These are phyloP conservation scores for Diceros bicornis DNA, from an alignment of 2,797 vertebrate species.

Conservation along the genomic window DNA sequence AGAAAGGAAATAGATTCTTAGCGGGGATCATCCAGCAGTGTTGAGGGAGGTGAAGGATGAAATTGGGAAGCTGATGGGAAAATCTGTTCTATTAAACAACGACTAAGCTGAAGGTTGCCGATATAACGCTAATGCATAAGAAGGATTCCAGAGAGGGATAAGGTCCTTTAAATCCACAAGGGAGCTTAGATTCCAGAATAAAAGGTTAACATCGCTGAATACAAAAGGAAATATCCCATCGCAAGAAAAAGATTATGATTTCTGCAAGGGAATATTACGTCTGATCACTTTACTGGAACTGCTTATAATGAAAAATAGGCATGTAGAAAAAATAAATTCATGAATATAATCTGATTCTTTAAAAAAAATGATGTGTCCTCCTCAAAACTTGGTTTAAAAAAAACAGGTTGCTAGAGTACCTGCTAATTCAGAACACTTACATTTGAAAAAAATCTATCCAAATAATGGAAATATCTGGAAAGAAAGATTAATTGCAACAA, in stretches of 20 bases:
- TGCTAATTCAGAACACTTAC: not conserved
- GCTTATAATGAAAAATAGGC: not conserved
- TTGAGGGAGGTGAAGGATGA: not conserved
- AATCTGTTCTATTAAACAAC: not conserved
- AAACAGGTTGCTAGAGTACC: not conserved
- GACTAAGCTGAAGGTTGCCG: not conserved
- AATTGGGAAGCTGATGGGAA: not conserved
- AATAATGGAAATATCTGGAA: not conserved
- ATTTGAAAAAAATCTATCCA: not conserved
- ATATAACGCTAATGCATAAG: no score
- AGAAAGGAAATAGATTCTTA: not conserved
- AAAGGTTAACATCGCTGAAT: not conserved
- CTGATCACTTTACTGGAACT: not conserved
- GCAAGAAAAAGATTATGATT: not conserved
- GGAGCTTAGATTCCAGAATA: not conserved
- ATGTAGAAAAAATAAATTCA: not conserved
- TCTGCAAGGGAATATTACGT: not conserved
- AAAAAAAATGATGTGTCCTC: not conserved
- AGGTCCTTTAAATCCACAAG: not conserved
- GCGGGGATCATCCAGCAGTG: not conserved
- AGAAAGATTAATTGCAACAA: not conserved
- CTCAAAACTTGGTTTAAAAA: not conserved
- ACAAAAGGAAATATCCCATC: not conserved
- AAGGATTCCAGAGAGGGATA: not conserved
- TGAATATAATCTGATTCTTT: not conserved